phyloP scores from a whole-genome alignment of 1,140 invertebrate genomes.

The Ostrea edulis region DNA sequence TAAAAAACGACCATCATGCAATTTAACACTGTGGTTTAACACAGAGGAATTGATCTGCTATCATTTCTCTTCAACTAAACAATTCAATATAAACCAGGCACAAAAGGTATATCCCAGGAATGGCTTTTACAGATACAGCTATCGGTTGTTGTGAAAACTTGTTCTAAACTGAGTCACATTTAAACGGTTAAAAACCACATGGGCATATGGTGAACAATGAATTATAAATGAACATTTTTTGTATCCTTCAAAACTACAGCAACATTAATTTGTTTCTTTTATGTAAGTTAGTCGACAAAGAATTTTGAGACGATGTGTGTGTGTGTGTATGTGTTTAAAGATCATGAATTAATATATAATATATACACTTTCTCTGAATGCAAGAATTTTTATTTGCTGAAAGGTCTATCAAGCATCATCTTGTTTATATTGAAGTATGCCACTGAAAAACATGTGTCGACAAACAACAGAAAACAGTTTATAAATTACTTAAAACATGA shows the following conservation, averaged over 20 bases:
- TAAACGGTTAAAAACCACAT: not conserved
- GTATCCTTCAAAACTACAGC: not conserved
- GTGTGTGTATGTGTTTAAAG: slow-evolving; percentile 6
- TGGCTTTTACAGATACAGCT: not conserved
- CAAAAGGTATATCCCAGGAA: slow-evolving; percentile 9
- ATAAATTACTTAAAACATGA: not conserved
- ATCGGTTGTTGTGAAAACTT: not conserved
- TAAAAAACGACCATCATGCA: not conserved
- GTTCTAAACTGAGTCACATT: not conserved
- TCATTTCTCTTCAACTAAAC: slow-evolving; percentile 14
- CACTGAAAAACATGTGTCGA: not conserved
- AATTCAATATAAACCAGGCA: not conserved
- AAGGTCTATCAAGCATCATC: not conserved
- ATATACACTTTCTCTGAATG: not conserved
- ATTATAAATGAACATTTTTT: slow-evolving; percentile 38
- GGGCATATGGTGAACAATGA: slow-evolving; percentile 22
- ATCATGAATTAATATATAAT: not conserved
- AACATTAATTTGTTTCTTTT: not conserved
- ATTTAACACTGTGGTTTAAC: not conserved
- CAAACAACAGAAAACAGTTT: not conserved
- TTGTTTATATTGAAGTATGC: not conserved
- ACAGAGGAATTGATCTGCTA: not conserved
- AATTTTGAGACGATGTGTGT: not conserved
- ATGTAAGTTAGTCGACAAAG: not conserved
- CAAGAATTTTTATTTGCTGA: not conserved